Conservation (phyloP, 2,797 vertebrate genomes). For the Sparus aurata region DNA sequence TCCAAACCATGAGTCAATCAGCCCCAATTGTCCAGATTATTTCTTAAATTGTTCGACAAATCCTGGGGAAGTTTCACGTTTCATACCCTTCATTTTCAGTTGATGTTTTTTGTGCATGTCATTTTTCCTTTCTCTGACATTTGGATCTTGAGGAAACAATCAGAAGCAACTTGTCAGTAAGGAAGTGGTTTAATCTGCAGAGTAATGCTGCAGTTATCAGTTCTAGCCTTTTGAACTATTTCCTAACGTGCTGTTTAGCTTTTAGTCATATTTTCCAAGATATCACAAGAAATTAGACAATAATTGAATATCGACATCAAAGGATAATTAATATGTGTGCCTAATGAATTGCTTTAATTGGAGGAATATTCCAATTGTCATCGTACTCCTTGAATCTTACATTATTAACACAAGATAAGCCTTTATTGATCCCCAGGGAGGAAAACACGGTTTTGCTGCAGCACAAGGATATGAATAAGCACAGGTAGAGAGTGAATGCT, state of each 20-base stretch:
- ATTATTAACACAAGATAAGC: background rate
- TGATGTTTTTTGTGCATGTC: slow-evolving; percentile 52
- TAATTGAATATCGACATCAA: background rate
- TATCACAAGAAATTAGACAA: background rate
- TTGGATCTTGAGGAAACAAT: slow-evolving; percentile 12
- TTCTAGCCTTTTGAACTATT: slow-evolving; percentile 1
- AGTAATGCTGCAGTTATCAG: background rate
- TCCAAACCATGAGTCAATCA: slow-evolving; percentile 67
- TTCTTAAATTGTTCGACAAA: slow-evolving; percentile 44
- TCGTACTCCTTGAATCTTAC: background rate
- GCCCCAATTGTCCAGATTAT: slow-evolving; percentile 56
- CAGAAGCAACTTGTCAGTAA: background rate
- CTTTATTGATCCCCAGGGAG: background rate
- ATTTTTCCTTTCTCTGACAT: slow-evolving; percentile 21
- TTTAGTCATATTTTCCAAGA: slow-evolving; percentile 2
- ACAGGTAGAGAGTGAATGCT: background rate
- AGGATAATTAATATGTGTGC: background rate
- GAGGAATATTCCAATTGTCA: background rate
- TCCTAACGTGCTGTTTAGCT: background rate
- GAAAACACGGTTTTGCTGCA: background rate
- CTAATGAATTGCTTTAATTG: background rate
- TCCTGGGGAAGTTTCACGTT: slow-evolving; percentile 39
- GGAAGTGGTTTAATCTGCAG: slow-evolving; percentile 12
- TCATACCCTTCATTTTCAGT: slow-evolving; percentile 37
- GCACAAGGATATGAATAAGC: background rate